phyloP scores from a whole-genome alignment of 2,888 invertebrate species.

The Drosophila kuntzei region DNA sequence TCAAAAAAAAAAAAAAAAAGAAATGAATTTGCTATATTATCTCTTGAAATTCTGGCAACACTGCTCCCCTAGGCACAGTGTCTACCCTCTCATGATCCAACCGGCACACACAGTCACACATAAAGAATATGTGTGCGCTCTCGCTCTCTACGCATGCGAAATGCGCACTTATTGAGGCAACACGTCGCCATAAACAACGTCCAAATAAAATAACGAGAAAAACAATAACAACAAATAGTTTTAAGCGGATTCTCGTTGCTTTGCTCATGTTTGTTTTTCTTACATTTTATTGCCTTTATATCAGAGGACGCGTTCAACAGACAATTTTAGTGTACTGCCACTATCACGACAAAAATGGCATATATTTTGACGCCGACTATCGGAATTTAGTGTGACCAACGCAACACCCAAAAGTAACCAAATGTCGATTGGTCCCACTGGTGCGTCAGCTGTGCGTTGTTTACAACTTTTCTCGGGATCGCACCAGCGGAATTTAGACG shows the following conservation, averaged over 20 bases:
- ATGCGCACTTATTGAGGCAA: conserved; percentile 45
- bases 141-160: conserved; percentile 43
- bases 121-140: conserved; percentile 13
- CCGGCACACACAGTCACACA: conserved; percentile 7
- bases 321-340: conserved; percentile 2
- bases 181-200: conserved; percentile 35
- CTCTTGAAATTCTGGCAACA: neutral
- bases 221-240: conserved; percentile 30
- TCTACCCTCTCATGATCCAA: conserved; percentile 26
- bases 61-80: conserved; percentile 5
- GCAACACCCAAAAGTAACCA: too few relatives aligned
- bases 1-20: too few relatives aligned
- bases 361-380: too few relatives aligned
- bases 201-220: conserved; percentile 7
- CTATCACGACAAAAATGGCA: too few relatives aligned
- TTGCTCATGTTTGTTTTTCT: neutral
- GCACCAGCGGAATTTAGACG: too few relatives aligned
- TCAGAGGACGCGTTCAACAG: conserved; percentile 13
- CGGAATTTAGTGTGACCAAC: too few relatives aligned
- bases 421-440: too few relatives aligned
- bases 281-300: conserved; percentile 8
- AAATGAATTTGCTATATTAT: too few relatives aligned
- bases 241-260: conserved; percentile 24
- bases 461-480: too few relatives aligned
- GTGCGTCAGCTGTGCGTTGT: too few relatives aligned